phyloP scores from a whole-genome alignment of 2,888 invertebrate genomes.

The Drepanosiphum platanoidis region DNA sequence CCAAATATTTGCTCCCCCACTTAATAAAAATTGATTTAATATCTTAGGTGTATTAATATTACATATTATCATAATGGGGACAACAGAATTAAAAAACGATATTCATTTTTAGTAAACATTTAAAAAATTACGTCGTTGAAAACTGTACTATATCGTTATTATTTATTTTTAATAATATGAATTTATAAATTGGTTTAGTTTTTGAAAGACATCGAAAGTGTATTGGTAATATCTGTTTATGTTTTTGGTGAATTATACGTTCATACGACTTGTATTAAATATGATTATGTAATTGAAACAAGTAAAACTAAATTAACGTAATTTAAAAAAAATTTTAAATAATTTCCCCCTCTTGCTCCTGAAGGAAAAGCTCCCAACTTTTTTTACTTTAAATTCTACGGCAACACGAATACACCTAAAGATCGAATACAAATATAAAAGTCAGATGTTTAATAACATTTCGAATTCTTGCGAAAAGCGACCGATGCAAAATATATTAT shows the following conservation, averaged over 20 bases:
- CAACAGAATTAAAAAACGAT: too few relatives aligned
- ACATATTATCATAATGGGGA: too few relatives aligned
- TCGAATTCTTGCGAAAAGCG: constrained; percentile 11
- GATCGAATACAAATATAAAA: constrained; percentile 42
- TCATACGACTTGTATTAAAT: neutral
- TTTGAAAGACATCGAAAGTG: too few relatives aligned
- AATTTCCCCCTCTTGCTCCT: neutral
- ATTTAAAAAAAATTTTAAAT: neutral
- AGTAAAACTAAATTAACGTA: neutral
- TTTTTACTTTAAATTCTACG: neutral
- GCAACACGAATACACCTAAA: neutral
- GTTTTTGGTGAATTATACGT: neutral
- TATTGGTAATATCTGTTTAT: neutral
- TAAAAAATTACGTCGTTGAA: too few relatives aligned
- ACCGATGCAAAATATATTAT: constrained; percentile 3
- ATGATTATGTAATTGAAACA: neutral
- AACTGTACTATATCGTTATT: too few relatives aligned
- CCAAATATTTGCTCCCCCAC: too few relatives aligned
- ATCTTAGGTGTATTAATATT: too few relatives aligned
- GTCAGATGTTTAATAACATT: constrained; percentile 16
- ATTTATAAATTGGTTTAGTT: too few relatives aligned
- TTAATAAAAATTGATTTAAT: too few relatives aligned
- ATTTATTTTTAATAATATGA: too few relatives aligned
- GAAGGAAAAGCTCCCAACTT: constrained; percentile 4
- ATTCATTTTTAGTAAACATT: too few relatives aligned